A percentile compares a stretch with the other conserved stretches of the same genome.
Conservation (phyloP, 2,888 invertebrate species). For the Cotesia congregata region DNA sequence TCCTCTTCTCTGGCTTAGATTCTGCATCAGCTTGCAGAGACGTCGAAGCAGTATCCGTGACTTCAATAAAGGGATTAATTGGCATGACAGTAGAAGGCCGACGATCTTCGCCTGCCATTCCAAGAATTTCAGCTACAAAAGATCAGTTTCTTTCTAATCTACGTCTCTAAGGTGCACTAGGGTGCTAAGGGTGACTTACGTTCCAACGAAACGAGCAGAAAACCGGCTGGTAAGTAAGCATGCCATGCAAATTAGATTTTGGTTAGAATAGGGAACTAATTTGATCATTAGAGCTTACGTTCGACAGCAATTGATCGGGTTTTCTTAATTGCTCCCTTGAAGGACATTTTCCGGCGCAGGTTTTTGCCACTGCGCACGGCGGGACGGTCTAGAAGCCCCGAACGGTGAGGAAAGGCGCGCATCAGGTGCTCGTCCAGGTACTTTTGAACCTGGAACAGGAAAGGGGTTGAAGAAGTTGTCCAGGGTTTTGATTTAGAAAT, state of each 20-base stretch:
- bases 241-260: background rate
- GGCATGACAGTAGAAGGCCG: slow-evolving; percentile 72
- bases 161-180: slow-evolving; percentile 47
- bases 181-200: background rate
- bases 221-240: background rate
- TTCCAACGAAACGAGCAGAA: background rate
- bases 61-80: slow-evolving; percentile 67
- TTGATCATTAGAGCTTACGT: slow-evolving; percentile 74
- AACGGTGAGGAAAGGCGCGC: slow-evolving; percentile 83
- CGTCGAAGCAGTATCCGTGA: slow-evolving; percentile 61
- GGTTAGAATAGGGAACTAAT: background rate
- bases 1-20: slow-evolving; percentile 51
- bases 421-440: slow-evolving; percentile 89
- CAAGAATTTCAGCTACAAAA: slow-evolving; percentile 81
- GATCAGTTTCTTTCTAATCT: slow-evolving; percentile 5
- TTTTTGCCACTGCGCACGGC: slow-evolving; percentile 68
- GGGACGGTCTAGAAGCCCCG: slow-evolving; percentile 77
- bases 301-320: slow-evolving; percentile 94
- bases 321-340: slow-evolving; percentile 93
- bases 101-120: slow-evolving; percentile 82
- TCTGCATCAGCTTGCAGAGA: slow-evolving; percentile 44
- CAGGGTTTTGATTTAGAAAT: background rate
- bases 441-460: slow-evolving; percentile 80
- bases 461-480: background rate
- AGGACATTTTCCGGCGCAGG: slow-evolving; percentile 84